Evolutionary conservation across 1,140 invertebrate species (phyloP).

Genomic region (Gonioctena quinquepunctata): DNA sequence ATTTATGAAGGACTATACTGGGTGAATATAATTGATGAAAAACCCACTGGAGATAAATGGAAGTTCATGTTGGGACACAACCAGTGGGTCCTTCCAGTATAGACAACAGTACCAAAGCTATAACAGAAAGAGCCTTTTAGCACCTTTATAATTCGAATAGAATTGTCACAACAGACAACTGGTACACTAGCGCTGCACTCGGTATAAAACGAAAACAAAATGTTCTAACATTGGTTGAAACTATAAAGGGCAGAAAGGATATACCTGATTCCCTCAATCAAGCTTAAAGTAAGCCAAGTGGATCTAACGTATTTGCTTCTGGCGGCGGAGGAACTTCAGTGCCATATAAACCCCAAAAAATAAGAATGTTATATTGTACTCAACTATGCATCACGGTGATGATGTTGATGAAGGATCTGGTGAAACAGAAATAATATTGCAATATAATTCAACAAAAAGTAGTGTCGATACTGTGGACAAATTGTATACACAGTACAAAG

Average conservation of each 20-base stretch:
- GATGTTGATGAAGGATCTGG: neutral
- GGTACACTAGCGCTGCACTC: slow-evolving; percentile 25
- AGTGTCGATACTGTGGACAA: neutral
- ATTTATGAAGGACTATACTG: too few species aligned
- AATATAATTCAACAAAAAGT: slow-evolving; percentile 1
- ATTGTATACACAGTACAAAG: neutral
- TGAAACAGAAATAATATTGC: neutral
- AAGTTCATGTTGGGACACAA: neutral
- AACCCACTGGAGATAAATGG: too few species aligned
- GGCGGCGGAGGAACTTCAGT: too few species aligned
- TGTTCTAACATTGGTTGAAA: neutral
- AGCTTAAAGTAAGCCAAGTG: neutral
- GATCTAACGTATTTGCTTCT: neutral
- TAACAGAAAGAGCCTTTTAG: neutral
- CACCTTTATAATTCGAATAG: neutral
- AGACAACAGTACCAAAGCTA: neutral
- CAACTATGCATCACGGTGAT: neutral
- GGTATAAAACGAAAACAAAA: neutral
- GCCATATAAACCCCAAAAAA: neutral
- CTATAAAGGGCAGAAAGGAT: neutral
- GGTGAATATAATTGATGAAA: too few species aligned
- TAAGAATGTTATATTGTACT: neutral
- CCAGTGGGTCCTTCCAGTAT: neutral
- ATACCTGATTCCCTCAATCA: neutral
- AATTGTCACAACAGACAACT: slow-evolving; percentile 31